A percentile compares a stretch with the other conserved stretches of the same genome.
phyloP scores from a whole-genome alignment of 1,140 invertebrate genomes.

The Agraylea sexmaculata region DNA sequence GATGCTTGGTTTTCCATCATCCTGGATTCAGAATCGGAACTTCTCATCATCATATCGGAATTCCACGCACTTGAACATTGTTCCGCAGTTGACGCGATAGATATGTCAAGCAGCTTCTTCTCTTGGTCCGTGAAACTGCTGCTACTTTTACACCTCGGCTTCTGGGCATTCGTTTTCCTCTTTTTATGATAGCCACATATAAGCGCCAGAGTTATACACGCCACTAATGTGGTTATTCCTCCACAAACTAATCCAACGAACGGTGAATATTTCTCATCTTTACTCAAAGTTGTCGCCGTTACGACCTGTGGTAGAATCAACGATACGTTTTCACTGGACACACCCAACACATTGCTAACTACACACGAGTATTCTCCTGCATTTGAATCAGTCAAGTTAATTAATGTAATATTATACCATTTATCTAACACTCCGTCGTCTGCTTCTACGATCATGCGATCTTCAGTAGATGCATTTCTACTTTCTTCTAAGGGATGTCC shows the following conservation, averaged over 20 bases:
- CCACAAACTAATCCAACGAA: slow-evolving; percentile 45
- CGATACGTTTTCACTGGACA: slow-evolving; percentile 53
- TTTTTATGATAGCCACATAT: slow-evolving; percentile 40
- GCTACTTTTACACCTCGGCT: slow-evolving; percentile 52
- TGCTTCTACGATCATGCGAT: slow-evolving; percentile 32
- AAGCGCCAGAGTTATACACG: slow-evolving; percentile 41
- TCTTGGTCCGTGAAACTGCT: slow-evolving; percentile 64
- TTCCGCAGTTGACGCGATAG: slow-evolving; percentile 63
- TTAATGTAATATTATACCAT: slow-evolving; percentile 56
- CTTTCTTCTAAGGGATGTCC: slow-evolving; percentile 30
- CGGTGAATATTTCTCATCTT: slow-evolving; percentile 45
- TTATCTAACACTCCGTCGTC: slow-evolving; percentile 38
- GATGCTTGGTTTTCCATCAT: slow-evolving; percentile 27
- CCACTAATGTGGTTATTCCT: slow-evolving; percentile 38
- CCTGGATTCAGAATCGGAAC: slow-evolving; percentile 36
- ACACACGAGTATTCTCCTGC: slow-evolving; percentile 69
- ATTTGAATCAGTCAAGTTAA: slow-evolving; percentile 56
- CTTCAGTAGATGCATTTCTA: slow-evolving; percentile 20
- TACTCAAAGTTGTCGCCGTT: slow-evolving; percentile 49
- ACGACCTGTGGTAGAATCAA: slow-evolving; percentile 61
- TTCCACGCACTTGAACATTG: slow-evolving; percentile 40
- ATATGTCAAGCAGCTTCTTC: slow-evolving; percentile 58
- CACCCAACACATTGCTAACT: slow-evolving; percentile 61
- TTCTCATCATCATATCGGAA: slow-evolving; percentile 49
- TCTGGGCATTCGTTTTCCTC: slow-evolving; percentile 34